These are phyloP conservation scores for Sinosuthora webbiana DNA, from an alignment of 2,113 vertebrate species.

Conservation along the genomic window DNA sequence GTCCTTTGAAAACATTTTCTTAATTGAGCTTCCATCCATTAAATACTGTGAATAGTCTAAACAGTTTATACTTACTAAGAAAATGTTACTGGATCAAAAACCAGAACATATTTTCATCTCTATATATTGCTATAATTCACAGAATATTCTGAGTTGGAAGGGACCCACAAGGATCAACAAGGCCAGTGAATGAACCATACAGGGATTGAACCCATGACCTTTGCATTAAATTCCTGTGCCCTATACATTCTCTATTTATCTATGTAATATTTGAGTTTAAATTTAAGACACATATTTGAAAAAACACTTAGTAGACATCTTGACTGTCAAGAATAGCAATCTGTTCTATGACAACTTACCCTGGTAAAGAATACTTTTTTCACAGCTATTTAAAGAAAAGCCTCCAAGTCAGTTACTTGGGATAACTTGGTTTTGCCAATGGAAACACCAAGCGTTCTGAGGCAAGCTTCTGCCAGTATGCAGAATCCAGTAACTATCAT, in stretches of 20 bases:
- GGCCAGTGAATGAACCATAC: background rate
- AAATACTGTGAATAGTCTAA: background rate
- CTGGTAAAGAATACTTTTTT: background rate
- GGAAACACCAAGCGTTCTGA: background rate
- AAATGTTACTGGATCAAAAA: background rate
- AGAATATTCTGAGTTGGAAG: background rate
- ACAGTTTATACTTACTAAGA: background rate
- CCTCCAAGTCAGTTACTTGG: background rate
- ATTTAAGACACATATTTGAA: background rate
- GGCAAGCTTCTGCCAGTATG: background rate
- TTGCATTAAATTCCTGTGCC: background rate
- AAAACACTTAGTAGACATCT: background rate
- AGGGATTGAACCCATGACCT: background rate
- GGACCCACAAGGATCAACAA: background rate
- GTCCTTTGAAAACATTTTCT: background rate
- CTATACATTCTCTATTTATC: background rate
- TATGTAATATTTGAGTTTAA: background rate
- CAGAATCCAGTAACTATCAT: background rate
- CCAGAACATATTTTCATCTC: background rate
- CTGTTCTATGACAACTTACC: background rate
- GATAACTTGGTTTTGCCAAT: background rate
- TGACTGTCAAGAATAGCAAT: background rate
- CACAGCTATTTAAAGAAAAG: background rate
- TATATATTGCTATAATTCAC: background rate
- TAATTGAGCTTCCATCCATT: background rate